A percentile compares a stretch with the other conserved stretches of the same genome.
Evolutionary conservation across 2,888 invertebrate genomes (phyloP).

Genomic region (Corbicula japonica): DNA sequence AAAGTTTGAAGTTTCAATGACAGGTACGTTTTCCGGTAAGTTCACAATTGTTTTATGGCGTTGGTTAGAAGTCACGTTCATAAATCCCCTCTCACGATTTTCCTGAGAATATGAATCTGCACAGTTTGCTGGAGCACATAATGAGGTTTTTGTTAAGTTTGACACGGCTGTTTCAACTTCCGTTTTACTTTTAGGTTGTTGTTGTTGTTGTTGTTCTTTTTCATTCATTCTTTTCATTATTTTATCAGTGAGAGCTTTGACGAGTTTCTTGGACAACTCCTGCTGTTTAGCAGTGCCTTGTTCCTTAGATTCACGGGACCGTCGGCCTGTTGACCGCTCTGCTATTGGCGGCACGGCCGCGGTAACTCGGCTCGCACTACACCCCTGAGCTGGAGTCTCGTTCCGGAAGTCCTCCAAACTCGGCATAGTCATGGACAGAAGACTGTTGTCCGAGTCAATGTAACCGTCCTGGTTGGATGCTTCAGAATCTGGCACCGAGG

Average conservation of each 20-base stretch:
- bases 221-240: slow-evolving; percentile 63
- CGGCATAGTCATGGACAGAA: slow-evolving; percentile 16
- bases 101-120: too few species aligned
- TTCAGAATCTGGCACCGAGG: neutral
- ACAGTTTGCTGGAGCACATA: too few species aligned
- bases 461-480: neutral
- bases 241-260: slow-evolving; percentile 77
- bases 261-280: slow-evolving; percentile 72
- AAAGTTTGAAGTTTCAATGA: slow-evolving; percentile 25
- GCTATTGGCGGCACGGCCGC: neutral
- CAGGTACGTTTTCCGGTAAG: slow-evolving; percentile 26
- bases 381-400: slow-evolving; percentile 1
- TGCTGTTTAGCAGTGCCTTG: slow-evolving; percentile 49
- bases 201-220: slow-evolving; percentile 13
- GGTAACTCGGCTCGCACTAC: slow-evolving; percentile 7
- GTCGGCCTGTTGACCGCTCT: slow-evolving; percentile 1
- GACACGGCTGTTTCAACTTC: slow-evolving; percentile 43
- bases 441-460: neutral
- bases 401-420: slow-evolving; percentile 4
- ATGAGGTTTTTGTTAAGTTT: too few species aligned
- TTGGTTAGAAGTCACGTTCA: too few species aligned
- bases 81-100: too few species aligned
- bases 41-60: too few species aligned
- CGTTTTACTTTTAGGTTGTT: slow-evolving; percentile 11
- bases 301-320: slow-evolving; percentile 38